phyloP scores from a whole-genome alignment of 2,113 vertebrate species.

The Actenoides lindsayi region DNA sequence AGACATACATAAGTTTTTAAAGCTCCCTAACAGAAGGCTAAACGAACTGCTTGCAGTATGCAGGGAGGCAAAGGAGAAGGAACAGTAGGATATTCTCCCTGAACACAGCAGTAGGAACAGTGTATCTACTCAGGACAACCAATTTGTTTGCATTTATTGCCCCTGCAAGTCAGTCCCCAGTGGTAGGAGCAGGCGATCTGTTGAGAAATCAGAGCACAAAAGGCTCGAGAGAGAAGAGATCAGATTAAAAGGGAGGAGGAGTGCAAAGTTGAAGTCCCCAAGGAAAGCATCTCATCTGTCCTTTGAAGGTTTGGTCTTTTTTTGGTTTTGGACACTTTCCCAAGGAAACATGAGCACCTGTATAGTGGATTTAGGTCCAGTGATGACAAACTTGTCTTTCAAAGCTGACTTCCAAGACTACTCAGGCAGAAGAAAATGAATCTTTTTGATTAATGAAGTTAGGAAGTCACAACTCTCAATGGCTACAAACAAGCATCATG shows the following conservation, averaged over 20 bases:
- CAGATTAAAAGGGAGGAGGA: background rate
- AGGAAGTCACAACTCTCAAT: background rate
- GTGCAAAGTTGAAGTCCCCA: background rate
- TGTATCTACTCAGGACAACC: rapidly evolving
- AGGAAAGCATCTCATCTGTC: background rate
- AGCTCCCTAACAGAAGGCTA: background rate
- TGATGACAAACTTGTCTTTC: background rate
- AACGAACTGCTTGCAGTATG: background rate
- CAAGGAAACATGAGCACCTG: background rate
- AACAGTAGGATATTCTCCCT: background rate
- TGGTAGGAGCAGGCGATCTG: background rate
- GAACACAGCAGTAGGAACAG: background rate
- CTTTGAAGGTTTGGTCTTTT: background rate
- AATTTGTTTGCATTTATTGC: too few relatives aligned
- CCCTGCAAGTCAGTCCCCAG: background rate
- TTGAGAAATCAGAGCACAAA: background rate
- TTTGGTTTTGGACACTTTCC: background rate
- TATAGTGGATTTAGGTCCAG: background rate
- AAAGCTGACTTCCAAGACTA: background rate
- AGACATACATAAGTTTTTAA: background rate
- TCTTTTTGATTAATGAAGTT: background rate
- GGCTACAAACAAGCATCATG: rapidly evolving
- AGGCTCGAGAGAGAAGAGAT: background rate
- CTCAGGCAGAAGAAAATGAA: background rate
- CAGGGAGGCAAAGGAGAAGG: background rate